phyloP scores from a whole-genome alignment of 53 echinoderm and acorn worm genomes.

The Henricia sp. region DNA sequence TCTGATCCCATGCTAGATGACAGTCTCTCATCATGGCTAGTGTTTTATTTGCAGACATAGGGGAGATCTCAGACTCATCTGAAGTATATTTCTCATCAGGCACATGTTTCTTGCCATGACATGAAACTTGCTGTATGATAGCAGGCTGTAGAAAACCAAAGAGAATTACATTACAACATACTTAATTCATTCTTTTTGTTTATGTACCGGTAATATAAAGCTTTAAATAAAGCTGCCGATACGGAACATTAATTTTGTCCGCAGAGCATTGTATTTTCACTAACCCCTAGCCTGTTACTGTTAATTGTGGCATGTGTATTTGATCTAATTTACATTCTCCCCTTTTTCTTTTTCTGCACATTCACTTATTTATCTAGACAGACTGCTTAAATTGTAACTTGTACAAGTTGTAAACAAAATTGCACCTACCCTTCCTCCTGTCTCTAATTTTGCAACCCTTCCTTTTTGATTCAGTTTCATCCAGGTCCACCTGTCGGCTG shows the following conservation, averaged over 20 bases:
- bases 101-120: too few species aligned
- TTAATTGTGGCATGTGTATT: too few species aligned
- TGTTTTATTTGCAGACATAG: background rate
- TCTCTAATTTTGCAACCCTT: background rate
- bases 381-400: background rate
- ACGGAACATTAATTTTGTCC: background rate
- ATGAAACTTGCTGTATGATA: background rate
- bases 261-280: background rate
- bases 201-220: too few species aligned
- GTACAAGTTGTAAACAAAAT: background rate
- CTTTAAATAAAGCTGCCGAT: background rate
- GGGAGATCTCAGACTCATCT: too few species aligned
- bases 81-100: background rate
- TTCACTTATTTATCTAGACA: too few species aligned
- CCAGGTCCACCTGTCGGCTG: slow-evolving; percentile 31
- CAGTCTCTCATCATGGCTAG: slow-evolving; percentile 54
- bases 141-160: slow-evolving; percentile 9
- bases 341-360: background rate
- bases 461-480: slow-evolving; percentile 8
- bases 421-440: slow-evolving; percentile 18
- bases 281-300: too few species aligned
- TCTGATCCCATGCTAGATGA: slow-evolving; percentile 62
- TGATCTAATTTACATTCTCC: too few species aligned
- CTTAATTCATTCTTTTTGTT: too few species aligned
- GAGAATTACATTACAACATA: background rate